Evolutionary conservation across 2,113 vertebrate genomes (phyloP).

Genomic region (Cryptoleucopteryx plumbea): DNA sequence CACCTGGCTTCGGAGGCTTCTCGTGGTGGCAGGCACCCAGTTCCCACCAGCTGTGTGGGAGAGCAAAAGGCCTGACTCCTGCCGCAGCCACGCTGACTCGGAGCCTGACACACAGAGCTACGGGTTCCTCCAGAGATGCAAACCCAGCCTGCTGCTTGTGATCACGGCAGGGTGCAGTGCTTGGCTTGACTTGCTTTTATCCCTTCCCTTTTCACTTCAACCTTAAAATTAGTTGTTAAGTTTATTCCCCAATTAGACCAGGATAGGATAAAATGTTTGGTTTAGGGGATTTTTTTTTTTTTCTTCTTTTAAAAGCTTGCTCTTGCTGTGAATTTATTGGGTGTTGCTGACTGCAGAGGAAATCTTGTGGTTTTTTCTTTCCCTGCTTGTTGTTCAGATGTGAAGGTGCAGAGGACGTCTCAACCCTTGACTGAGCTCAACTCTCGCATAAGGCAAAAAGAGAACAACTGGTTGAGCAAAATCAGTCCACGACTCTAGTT

Average conservation of each 20-base stretch:
- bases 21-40: not conserved
- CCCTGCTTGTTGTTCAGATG: not conserved
- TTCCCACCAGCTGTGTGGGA: not conserved
- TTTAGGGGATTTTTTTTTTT: not conserved
- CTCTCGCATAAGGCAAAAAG: not conserved
- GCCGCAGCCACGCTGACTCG: rapidly evolving
- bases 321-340: slow-evolving; percentile 36
- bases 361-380: slow-evolving; percentile 17
- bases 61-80: not conserved
- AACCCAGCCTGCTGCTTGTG: not conserved
- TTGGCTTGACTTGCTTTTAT: not conserved
- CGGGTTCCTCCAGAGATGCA: not conserved
- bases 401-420: not conserved
- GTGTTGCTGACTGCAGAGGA: slow-evolving; percentile 21
- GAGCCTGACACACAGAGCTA: not conserved
- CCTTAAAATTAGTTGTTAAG: slow-evolving; percentile 19
- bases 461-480: not conserved
- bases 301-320: not conserved
- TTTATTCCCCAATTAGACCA: slow-evolving; percentile 31
- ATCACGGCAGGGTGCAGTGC: not conserved
- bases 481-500: not conserved
- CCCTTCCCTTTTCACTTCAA: not conserved
- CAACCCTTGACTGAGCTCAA: slow-evolving; percentile 4
- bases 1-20: not conserved
- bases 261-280: slow-evolving; percentile 5